Conservation (phyloP, 2,888 invertebrate genomes). For the Perizoma affinitatum region DNA sequence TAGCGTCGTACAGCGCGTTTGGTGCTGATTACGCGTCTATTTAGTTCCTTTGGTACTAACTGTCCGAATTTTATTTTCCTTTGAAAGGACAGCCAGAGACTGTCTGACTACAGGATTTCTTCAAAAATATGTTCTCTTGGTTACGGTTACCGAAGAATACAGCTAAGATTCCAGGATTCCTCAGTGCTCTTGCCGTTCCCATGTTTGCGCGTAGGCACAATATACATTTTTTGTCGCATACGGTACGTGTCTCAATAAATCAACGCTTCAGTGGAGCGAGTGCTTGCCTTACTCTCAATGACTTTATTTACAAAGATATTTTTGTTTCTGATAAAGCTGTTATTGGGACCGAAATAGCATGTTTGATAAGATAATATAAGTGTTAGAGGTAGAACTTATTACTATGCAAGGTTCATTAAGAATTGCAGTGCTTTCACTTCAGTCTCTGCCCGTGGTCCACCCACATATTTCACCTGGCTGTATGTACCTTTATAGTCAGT, state of each 20-base stretch:
- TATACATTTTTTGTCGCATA: no score
- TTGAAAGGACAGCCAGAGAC: background rate
- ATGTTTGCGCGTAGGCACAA: no score
- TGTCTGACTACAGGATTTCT: no score
- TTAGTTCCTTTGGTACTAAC: background rate
- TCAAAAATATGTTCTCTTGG: no score
- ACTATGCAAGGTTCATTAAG: background rate
- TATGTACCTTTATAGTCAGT: background rate
- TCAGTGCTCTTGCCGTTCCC: no score
- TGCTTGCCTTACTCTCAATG: background rate
- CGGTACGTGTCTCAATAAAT: no score
- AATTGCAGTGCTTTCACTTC: background rate
- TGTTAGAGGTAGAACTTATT: background rate
- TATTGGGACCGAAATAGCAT: constrained; percentile 21
- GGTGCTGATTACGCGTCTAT: no score
- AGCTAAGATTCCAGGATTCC: no score
- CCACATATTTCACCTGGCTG: no score
- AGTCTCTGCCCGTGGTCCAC: no score
- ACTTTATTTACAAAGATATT: constrained; percentile 10
- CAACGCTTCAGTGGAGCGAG: constrained; percentile 1
- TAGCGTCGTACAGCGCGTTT: no score
- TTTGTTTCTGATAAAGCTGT: constrained; percentile 22
- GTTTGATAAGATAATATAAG: constrained; percentile 8
- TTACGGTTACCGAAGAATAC: no score
- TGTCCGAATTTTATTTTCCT: background rate